These are phyloP conservation scores for Parelbella ahira DNA, from an alignment of 2,888 invertebrate genomes.

Conservation along the genomic window DNA sequence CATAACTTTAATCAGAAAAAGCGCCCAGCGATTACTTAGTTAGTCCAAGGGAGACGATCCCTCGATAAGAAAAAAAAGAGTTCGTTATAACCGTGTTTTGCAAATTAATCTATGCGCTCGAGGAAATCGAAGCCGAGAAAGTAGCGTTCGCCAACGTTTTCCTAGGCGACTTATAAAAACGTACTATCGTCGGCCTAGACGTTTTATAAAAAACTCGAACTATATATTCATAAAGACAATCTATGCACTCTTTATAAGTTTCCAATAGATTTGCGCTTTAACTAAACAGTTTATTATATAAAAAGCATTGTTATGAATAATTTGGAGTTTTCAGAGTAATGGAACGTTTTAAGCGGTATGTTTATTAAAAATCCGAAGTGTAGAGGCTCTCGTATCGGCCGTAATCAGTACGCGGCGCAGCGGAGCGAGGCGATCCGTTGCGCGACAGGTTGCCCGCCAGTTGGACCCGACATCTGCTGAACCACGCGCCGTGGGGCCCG, in stretches of 20 bases:
- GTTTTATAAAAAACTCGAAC: too few species aligned
- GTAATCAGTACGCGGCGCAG: conserved; percentile 59
- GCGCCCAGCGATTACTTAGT: conserved; percentile 9
- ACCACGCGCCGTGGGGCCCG: conserved; percentile 46
- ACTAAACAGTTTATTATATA: too few species aligned
- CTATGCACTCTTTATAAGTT: too few species aligned
- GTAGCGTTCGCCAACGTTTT: conserved; percentile 24
- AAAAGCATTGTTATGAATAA: too few species aligned
- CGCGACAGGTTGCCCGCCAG: conserved; percentile 77
- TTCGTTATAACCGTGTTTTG: conserved; percentile 22
- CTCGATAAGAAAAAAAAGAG: conserved; percentile 13
- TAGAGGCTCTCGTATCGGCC: conserved; percentile 58
- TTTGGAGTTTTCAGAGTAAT: conserved; percentile 1
- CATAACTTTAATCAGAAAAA: conserved; percentile 63
- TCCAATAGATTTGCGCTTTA: too few species aligned
- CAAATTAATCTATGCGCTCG: conserved; percentile 19
- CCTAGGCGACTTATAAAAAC: conserved; percentile 13
- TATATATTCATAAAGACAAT: too few species aligned
- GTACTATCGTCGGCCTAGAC: too few species aligned
- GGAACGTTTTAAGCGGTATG: conserved; percentile 25
- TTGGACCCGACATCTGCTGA: conserved; percentile 70
- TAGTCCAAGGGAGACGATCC: conserved; percentile 19
- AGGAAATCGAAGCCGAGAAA: conserved; percentile 21
- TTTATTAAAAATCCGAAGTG: conserved; percentile 62
- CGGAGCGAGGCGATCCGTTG: conserved; percentile 74